Evolutionary conservation across 2,888 invertebrate species (phyloP), one percentile per base, ranked within the genome.

Genomic region (Capitulum mitella): DNA sequence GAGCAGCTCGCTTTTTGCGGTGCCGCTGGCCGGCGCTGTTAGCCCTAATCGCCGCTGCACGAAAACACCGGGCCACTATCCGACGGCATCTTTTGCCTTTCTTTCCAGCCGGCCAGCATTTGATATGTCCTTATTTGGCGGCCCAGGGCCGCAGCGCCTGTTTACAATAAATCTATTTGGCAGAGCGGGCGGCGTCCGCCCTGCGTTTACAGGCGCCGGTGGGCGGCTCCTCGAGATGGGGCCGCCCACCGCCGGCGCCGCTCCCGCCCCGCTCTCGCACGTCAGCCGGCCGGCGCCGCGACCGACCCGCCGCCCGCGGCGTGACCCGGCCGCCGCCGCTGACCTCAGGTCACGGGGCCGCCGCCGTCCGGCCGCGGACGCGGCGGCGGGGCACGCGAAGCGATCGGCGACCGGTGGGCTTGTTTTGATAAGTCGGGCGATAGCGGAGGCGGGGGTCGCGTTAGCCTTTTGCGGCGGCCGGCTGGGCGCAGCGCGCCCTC

Each of bases 121-220:
- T 70, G 70, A 37, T 40, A 70, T 70, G 29, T 37, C 70, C 70
- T 3, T 70, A 70, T 8, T 26, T 19, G 70, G 70, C 70, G 19
- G 19, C 19, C 22, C 70, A 70, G 70, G 70, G 70, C 22, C 40
- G 8, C 37, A 6, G 70, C 70, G 22, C 10, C 70, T 70, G 70
- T 70, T 70, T 70, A 70, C 70, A 40, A 70, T 70, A 70, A 70
- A 70, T 70, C 26, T 70, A 70, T 70, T 70, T 70, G 70, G 70
- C 70, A 6, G 29, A 29, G 37, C 22, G 70, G 70, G 40, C 70
- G 70, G 70, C 40, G 70, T 34, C 37, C 70, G 70, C 70, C 70
- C 70, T 37, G 26, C 40, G 70, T 40, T 70, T 40, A 40, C 70
- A 10, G 40, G 12, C 26, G 70, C 6, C 26, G 37, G 70, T 40